These are phyloP conservation scores for Tupaia tana DNA, from an alignment of 2,113 vertebrate genomes.

Conservation along the genomic window DNA sequence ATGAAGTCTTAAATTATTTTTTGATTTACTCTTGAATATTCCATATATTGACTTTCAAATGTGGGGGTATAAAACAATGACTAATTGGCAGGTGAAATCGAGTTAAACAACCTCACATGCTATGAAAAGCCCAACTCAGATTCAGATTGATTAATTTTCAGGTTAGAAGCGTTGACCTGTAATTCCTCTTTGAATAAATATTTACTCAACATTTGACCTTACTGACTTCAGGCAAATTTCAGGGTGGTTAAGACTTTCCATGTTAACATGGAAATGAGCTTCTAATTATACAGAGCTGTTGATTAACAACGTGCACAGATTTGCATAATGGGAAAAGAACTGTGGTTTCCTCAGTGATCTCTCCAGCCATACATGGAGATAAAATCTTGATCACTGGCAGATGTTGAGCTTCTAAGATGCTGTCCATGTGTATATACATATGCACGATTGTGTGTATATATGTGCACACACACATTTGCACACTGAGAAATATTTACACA, in stretches of 20 bases:
- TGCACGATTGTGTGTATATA: not conserved
- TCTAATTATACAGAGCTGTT: constrained; percentile 58
- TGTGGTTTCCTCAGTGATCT: constrained; percentile 44
- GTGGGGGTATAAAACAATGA: constrained; percentile 11
- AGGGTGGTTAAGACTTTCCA: constrained; percentile 54
- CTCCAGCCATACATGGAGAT: constrained; percentile 8
- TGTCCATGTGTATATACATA: not conserved
- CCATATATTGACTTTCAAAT: constrained; percentile 17
- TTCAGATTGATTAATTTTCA: constrained; percentile 33
- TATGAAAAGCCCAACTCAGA: not conserved
- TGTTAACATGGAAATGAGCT: constrained; percentile 63
- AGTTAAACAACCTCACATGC: constrained; percentile 2
- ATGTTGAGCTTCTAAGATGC: constrained; percentile 42
- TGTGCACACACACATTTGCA: not conserved
- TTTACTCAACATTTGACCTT: constrained; percentile 71
- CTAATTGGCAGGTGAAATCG: not conserved
- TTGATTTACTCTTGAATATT: constrained; percentile 14
- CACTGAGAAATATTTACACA: constrained; percentile 4
- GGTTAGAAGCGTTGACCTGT: constrained; percentile 38
- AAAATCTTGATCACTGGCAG: constrained; percentile 55
- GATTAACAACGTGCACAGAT: constrained; percentile 57
- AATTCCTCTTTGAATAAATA: constrained; percentile 64
- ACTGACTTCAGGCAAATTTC: constrained; percentile 60
- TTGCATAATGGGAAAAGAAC: constrained; percentile 55
- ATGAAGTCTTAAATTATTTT: constrained; percentile 41